Base-by-base conservation (phyloP, 2,888 invertebrate genomes). In the Dorcus parallelipipedus region DNA sequence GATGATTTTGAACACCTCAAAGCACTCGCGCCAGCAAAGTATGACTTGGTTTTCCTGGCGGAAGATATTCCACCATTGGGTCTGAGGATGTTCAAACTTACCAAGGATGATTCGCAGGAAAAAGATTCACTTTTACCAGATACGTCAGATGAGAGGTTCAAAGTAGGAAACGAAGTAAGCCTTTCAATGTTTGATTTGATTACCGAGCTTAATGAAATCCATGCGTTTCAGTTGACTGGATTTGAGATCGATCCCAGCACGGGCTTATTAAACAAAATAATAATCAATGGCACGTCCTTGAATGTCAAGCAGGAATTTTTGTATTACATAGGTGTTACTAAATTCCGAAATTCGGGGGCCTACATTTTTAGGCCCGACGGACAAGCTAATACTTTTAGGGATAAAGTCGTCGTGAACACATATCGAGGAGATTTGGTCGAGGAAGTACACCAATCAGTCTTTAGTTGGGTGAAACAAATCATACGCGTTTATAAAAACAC, bases 321-420 rank as follows among this genome's bases (percentile, higher is more conserved):
- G 38, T 94, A 86, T 71, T 95, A 95, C 69, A 78, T 82, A 9
- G 89, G 85, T 0, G 83, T 82, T 38, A 74, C 74, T 2, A 91
- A 1, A 69, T 76, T 0, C 82, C 80, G 92, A 58, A 86, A 93
- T 0, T 95, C 96, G 0, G 97, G 97, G 0, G 97, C 97, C 0
- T 98, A 98, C 70, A 89, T 96, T 38, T 92, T 93, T 75, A 80
- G 93, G 49, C 92, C 93, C 14, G 52, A 52, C 10, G 61, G 53
- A 14, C 53, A 54, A 14, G 50, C 62, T 6, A 33, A 48, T 58
- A 40, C 54, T 52, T 14, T 64, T 10, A 58, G 53, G 9, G 20
- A 56, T 17, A 56, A 59, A 3, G 51, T 58, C 14, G 53, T 56
- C 2, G 33, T 54, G 14, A 58, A 45, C 63, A 75, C 76, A 0